Conservation (phyloP, 2,888 invertebrate species). For the Zhuqinia jingwanae region DNA sequence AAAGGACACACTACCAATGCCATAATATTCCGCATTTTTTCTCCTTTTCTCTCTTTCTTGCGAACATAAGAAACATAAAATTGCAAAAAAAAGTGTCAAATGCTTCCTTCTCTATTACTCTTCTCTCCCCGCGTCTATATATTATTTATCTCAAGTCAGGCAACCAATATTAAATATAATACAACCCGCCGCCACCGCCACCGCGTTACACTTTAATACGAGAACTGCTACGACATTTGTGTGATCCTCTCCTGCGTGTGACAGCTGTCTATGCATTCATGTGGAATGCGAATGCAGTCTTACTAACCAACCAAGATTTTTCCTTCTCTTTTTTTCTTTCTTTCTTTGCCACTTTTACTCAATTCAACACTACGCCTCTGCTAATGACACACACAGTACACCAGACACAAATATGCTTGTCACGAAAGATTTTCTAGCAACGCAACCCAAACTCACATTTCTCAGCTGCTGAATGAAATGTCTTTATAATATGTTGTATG, state of each 20-base stretch:
- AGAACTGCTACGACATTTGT: not conserved
- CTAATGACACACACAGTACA: no score
- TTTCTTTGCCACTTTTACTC: not conserved
- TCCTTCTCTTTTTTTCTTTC: not conserved
- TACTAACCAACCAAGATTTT: not conserved
- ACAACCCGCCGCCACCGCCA: no score
- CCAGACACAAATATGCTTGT: conserved; percentile 10
- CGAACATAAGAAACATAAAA: no score
- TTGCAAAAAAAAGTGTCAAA: conserved; percentile 55
- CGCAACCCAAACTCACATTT: not conserved
- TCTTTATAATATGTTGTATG: not conserved
- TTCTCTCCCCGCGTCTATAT: not conserved
- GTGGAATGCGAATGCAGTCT: conserved; percentile 60
- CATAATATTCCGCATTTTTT: no score
- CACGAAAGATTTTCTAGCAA: conserved; percentile 13
- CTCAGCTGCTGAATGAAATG: conserved; percentile 1
- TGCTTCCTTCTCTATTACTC: not conserved
- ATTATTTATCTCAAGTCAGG: conserved; percentile 6
- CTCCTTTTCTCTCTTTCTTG: no score
- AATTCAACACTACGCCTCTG: not conserved
- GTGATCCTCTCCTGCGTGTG: conserved; percentile 44
- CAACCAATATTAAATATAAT: not conserved
- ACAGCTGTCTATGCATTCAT: conserved; percentile 67
- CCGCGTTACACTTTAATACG: no score
- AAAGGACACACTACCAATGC: no score